Evolutionary conservation across 2,113 vertebrate genomes (phyloP).

Genomic region (Sardina pilchardus): DNA sequence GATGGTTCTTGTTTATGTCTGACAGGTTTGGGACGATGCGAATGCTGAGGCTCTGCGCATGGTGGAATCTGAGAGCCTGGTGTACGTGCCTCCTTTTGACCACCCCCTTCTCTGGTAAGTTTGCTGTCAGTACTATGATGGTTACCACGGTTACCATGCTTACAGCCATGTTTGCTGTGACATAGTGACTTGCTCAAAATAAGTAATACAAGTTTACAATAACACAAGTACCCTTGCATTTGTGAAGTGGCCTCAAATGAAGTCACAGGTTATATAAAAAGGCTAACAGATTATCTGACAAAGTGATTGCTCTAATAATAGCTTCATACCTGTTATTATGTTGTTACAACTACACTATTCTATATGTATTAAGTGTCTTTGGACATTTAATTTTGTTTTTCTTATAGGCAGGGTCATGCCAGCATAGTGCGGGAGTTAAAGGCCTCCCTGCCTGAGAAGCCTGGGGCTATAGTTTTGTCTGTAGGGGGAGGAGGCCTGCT

Average conservation of each 20-base stretch:
- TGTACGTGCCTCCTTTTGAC: constrained; percentile 72
- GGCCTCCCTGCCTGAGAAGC: constrained; percentile 65
- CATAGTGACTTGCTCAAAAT: background rate
- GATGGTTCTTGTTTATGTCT: background rate
- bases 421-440: constrained; percentile 68
- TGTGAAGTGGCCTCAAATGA: background rate
- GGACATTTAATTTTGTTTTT: background rate
- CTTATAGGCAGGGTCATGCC: constrained; percentile 72
- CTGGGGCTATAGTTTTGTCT: constrained; percentile 73
- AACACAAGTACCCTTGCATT: background rate
- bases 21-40: constrained; percentile 79
- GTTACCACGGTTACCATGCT: background rate
- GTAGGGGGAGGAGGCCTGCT: constrained; percentile 79
- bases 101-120: constrained; percentile 77
- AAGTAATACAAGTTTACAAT: background rate
- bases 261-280: background rate
- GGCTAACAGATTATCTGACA: background rate
- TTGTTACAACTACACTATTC: background rate
- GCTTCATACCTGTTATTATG: background rate
- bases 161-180: background rate
- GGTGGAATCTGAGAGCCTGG: constrained; percentile 63
- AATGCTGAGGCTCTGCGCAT: constrained; percentile 70
- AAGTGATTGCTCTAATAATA: background rate
- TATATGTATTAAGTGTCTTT: background rate
- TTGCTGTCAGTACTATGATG: background rate